Conservation (phyloP, 92 coral and sea anemone genomes). For the Scolanthus callimorphus region DNA sequence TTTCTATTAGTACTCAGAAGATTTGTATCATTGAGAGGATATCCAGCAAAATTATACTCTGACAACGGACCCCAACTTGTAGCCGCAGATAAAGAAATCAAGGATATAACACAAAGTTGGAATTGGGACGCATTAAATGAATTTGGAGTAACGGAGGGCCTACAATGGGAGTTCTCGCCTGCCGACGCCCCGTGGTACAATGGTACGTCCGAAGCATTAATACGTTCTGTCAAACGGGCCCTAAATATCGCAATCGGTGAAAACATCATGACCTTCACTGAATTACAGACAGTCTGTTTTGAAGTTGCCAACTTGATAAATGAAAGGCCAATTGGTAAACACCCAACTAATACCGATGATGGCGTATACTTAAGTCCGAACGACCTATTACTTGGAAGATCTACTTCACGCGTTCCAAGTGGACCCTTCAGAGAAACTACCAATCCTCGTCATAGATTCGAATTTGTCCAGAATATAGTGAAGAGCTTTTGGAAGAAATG, state of each 20-base stretch:
- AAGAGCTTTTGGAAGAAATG: slow-evolving; percentile 28
- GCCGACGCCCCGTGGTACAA: too few relatives aligned
- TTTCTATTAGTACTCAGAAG: too few relatives aligned
- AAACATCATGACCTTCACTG: slow-evolving; percentile 30
- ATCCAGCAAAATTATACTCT: too few relatives aligned
- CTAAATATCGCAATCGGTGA: slow-evolving; percentile 28
- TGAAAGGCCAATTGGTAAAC: slow-evolving; percentile 45
- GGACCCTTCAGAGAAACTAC: slow-evolving; percentile 32
- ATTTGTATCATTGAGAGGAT: slow-evolving; percentile 27
- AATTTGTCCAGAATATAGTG: slow-evolving; percentile 20
- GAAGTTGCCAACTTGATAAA: slow-evolving; percentile 41
- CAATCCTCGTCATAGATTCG: slow-evolving; percentile 9
- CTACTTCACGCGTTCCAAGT: slow-evolving; percentile 36
- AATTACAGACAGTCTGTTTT: slow-evolving; percentile 34
- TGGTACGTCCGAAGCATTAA: too few relatives aligned
- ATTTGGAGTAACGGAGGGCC: slow-evolving; percentile 26
- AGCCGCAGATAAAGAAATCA: slow-evolving; percentile 33
- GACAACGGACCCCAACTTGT: too few relatives aligned
- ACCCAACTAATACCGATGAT: slow-evolving; percentile 22
- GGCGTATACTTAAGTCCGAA: slow-evolving; percentile 25
- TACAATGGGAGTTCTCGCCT: slow-evolving; percentile 36
- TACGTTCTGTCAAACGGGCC: too few relatives aligned
- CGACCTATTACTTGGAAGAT: slow-evolving; percentile 18
- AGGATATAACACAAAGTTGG: slow-evolving; percentile 14
- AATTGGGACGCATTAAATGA: slow-evolving; percentile 17